Percentiles rank a stretch among this genome's conserved stretches.
phyloP scores from a whole-genome alignment of 1,140 invertebrate genomes.

The Dendroctonus ponderosae region DNA sequence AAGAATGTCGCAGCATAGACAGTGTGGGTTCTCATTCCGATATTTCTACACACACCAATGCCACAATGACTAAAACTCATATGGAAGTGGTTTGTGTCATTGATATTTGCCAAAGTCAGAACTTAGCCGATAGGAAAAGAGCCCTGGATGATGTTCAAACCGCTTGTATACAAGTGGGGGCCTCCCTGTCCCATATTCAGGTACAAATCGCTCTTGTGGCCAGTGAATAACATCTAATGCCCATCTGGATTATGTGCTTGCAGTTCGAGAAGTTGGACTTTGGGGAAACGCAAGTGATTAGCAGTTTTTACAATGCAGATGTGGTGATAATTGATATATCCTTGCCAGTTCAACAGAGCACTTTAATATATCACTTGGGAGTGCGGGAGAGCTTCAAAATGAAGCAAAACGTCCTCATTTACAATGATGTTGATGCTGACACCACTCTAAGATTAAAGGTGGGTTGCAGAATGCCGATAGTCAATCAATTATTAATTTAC shows the following conservation, averaged over 20 bases:
- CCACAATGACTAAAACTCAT: conserved; percentile 55
- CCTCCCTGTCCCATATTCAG: conserved; percentile 79
- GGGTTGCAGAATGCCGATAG: conserved; percentile 35
- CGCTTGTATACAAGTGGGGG: conserved; percentile 75
- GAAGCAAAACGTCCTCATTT: conserved; percentile 95
- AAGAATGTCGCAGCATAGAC: conserved; percentile 65
- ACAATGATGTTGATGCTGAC: conserved; percentile 86
- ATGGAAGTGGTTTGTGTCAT: conserved; percentile 93
- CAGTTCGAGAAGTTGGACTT: conserved; percentile 86
- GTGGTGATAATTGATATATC: conserved; percentile 96
- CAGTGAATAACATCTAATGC: neutral
- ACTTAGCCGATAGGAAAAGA: conserved; percentile 71
- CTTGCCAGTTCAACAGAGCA: conserved; percentile 82
- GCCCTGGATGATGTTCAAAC: conserved; percentile 82
- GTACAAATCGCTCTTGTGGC: conserved; percentile 52
- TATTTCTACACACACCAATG: conserved; percentile 63
- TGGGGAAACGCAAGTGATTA: conserved; percentile 80
- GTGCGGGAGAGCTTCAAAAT: conserved; percentile 97
- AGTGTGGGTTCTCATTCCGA: conserved; percentile 72
- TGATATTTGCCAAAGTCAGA: conserved; percentile 69
- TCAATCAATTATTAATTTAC: neutral
- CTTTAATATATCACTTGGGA: conserved; percentile 95
- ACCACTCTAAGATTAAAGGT: conserved; percentile 83
- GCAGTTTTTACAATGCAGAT: conserved; percentile 95
- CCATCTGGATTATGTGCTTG: conserved; percentile 16